A percentile compares a stretch with the other conserved stretches of the same genome.
These are phyloP conservation scores for Hyaena hyaena DNA, from an alignment of 2,113 vertebrate species.

Conservation along the genomic window DNA sequence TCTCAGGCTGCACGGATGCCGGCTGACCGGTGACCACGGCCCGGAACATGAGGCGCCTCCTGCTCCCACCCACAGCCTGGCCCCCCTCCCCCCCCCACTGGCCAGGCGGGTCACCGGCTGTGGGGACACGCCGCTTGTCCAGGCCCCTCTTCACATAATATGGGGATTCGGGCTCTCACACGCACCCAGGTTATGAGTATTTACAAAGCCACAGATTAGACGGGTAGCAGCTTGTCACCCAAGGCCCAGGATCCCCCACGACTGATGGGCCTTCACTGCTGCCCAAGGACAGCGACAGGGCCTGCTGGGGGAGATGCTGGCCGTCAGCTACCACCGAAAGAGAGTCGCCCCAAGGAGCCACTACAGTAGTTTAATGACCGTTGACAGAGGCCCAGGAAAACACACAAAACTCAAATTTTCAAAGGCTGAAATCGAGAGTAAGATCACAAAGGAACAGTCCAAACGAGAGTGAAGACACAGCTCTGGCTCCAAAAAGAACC, in stretches of 20 bases:
- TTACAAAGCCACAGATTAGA: not conserved
- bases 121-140: accelerated
- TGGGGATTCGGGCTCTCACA: not conserved
- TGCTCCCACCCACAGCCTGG: not conserved
- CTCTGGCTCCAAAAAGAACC: not conserved
- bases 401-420: not conserved
- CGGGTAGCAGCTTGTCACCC: not conserved
- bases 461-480: accelerated
- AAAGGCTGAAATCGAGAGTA: not conserved
- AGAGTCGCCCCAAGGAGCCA: accelerated
- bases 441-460: accelerated
- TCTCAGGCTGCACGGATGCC: not conserved
- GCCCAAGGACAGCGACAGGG: not conserved
- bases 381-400: not conserved
- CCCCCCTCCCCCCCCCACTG: not conserved
- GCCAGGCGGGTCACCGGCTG: not conserved
- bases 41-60: not conserved
- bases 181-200: no score
- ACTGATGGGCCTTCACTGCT: accelerated
- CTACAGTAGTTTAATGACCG: accelerated
- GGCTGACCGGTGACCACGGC: not conserved
- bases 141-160: not conserved
- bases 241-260: not conserved
- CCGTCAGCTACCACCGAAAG: not conserved
- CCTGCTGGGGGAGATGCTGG: not conserved